Percentiles rank a stretch among this genome's conserved stretches.
Conservation (phyloP, 2,797 vertebrate species). For the Oophaga sylvatica region DNA sequence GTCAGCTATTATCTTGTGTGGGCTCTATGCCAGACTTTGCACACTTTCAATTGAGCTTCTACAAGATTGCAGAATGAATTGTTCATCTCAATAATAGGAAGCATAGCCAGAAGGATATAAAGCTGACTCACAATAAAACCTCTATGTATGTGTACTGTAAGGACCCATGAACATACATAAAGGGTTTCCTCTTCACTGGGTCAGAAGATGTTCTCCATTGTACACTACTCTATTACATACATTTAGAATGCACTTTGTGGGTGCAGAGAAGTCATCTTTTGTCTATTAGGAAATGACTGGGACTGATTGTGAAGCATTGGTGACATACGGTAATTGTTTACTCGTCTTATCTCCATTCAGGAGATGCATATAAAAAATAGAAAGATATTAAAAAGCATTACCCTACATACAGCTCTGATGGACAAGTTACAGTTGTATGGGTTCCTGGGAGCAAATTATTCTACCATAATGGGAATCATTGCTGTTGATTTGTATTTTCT, state of each 20-base stretch:
- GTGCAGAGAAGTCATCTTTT: neutral
- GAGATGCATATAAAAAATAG: neutral
- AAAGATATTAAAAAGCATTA: no score
- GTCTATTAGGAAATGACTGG: neutral
- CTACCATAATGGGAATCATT: no score
- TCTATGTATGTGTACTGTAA: constrained; percentile 4
- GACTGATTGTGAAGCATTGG: neutral
- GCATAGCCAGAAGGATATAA: constrained; percentile 4
- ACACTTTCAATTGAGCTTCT: neutral
- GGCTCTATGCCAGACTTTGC: constrained; percentile 11
- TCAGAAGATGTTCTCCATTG: neutral
- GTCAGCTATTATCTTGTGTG: neutral
- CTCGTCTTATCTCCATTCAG: neutral
- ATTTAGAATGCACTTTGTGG: neutral
- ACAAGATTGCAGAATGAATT: constrained; percentile 10
- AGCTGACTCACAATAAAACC: neutral
- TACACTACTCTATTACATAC: neutral
- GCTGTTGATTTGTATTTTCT: no score
- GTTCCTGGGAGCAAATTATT: no score
- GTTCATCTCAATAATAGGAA: neutral
- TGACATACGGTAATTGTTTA: neutral
- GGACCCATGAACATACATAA: neutral
- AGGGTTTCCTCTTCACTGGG: neutral
- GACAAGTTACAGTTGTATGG: no score
- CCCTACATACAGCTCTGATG: no score